Base-by-base conservation (phyloP, 2,888 invertebrate genomes). In the Orthonychiurus folsomi region DNA sequence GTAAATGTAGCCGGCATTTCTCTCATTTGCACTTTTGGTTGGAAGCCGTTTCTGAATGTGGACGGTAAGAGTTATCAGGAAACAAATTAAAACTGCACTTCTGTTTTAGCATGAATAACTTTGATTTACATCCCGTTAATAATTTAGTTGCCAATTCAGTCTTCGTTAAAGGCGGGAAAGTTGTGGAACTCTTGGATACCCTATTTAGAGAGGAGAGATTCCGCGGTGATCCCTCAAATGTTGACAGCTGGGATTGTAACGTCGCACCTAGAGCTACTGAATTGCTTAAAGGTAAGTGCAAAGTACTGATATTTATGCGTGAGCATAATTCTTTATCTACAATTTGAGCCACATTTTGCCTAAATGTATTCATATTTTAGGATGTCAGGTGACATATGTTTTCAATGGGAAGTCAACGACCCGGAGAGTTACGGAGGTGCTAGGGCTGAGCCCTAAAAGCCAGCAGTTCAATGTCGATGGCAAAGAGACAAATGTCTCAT, bases 31-130 rank as follows among this genome's bases (percentile, higher is more conserved):
- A 55, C 20, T 55, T 55, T 55, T 9, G 55, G 55, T 9, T 55
- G 55, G 55, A 55, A 55, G 25, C 23, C 55, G 12, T 55, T 23
- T 23, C 21, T 55, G 24, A 55, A 55, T 24, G 25, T 55, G 5
- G 55, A 55, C 25, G 25, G 55, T 55, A 55, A 24, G 21, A 9
- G 3, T 52, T n/a, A n/a, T n/a, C n/a, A n/a, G n/a, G n/a, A n/a
- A n/a, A n/a, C n/a, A 20, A 20, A 20, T 52, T 9, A 20, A n/a
- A 52, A 20, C 23, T 52, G 48, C n/a, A 20, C 23, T 52, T 21
- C n/a, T n/a, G n/a, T 3, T 52, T 52, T 21, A 21, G 20, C n/a
- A 52, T 20, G 9, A 52, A 20, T 3, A 52, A n/a, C n/a, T n/a
- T n/a, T 21, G 23, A 52, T 12, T 21, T 52, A 20, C 23, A 20